These are phyloP conservation scores for Trichogramma dendrolimi DNA, from an alignment of 2,888 invertebrate species.

Conservation along the genomic window DNA sequence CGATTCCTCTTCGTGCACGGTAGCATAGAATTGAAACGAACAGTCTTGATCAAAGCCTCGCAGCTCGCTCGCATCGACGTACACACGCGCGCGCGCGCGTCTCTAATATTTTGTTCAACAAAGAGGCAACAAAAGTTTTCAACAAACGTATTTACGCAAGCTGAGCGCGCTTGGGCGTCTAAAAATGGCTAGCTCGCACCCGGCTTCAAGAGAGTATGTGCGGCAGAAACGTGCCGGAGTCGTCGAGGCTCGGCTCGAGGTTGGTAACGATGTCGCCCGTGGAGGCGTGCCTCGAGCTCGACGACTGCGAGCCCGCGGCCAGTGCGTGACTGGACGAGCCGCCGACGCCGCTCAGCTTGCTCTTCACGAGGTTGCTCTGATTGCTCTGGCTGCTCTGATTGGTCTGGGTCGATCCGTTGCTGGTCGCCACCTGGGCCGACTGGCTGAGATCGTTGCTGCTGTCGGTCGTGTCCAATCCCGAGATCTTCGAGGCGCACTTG, in stretches of 20 bases:
- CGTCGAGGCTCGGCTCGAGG: conserved; percentile 57
- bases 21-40: no score
- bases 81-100: no score
- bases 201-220: conserved; percentile 58
- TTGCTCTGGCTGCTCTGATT: background rate
- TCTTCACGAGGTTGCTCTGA: conserved; percentile 42
- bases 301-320: conserved; percentile 36
- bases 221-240: conserved; percentile 63
- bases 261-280: conserved; percentile 53
- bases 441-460: conserved; percentile 32
- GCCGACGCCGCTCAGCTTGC: conserved; percentile 44
- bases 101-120: no score
- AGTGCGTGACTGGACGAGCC: background rate
- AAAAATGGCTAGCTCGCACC: conserved; percentile 49
- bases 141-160: conserved; percentile 12
- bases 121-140: no score
- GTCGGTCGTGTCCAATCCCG: conserved; percentile 41
- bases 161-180: conserved; percentile 25
- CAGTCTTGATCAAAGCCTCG: no score
- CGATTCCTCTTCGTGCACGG: no score
- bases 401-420: conserved; percentile 5
- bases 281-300: conserved; percentile 48
- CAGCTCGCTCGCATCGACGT: no score
- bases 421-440: conserved; percentile 3
- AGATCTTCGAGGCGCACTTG: conserved; percentile 45